phyloP scores from a whole-genome alignment of 2,113 vertebrate species.

The Macrotis lagotis region DNA sequence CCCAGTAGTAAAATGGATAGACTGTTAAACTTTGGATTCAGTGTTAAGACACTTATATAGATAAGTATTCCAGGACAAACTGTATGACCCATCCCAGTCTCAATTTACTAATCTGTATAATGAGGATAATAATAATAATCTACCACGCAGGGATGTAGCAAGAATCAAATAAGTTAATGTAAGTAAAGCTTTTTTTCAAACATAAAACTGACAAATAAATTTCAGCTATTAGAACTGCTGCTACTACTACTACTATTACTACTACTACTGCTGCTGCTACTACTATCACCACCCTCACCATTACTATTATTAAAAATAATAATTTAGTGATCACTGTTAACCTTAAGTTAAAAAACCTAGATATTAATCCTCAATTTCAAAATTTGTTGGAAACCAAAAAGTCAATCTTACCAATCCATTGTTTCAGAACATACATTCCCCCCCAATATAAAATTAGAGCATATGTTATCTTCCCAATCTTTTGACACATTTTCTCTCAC shows the following conservation, averaged over 20 bases:
- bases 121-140: not conserved
- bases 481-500: not conserved
- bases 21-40: not conserved
- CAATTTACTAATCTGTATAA: not conserved
- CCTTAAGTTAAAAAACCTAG: not conserved
- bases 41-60: not conserved
- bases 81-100: not conserved
- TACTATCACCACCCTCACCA: no score
- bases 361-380: not conserved
- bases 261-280: no score
- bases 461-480: not conserved
- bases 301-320: not conserved
- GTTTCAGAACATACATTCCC: not conserved
- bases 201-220: not conserved
- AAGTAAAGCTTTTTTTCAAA: not conserved
- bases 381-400: not conserved
- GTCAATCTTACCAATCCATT: not conserved
- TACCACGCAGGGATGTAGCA: not conserved
- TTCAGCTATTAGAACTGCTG: not conserved
- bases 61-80: not conserved
- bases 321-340: not conserved
- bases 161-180: not conserved
- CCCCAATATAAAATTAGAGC: not conserved
- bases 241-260: no score
- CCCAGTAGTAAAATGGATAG: not conserved